These are phyloP conservation scores for Hippopotamus amphibius DNA, from an alignment of 2,113 vertebrate species.

Conservation along the genomic window DNA sequence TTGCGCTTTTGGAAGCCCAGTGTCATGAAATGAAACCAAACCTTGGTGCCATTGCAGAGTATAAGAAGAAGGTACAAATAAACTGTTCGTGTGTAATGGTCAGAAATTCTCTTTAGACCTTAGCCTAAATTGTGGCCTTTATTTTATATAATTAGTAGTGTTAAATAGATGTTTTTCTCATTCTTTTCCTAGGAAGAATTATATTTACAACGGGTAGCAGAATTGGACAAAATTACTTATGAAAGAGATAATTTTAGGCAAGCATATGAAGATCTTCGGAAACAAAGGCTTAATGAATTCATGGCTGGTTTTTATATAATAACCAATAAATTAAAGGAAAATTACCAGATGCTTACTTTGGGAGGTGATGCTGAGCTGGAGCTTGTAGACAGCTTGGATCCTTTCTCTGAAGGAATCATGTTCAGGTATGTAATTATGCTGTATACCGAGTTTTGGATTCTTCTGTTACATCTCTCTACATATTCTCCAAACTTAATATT, in stretches of 20 bases:
- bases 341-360: slow-evolving; percentile 99
- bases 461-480: neutral
- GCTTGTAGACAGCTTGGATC: slow-evolving; percentile 98
- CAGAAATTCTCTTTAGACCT: neutral
- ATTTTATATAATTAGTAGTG: slow-evolving; percentile 20
- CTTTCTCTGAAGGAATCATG: slow-evolving; percentile 98
- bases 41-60: slow-evolving; percentile 93
- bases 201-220: slow-evolving; percentile 94
- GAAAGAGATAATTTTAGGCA: slow-evolving; percentile 94
- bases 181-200: slow-evolving; percentile 92
- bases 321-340: slow-evolving; percentile 98
- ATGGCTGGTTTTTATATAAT: slow-evolving; percentile 98
- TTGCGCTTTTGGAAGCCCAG: slow-evolving; percentile 93
- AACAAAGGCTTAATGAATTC: slow-evolving; percentile 97
- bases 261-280: slow-evolving; percentile 94
- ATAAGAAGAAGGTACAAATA: slow-evolving; percentile 92
- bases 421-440: slow-evolving; percentile 92
- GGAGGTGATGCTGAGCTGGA: slow-evolving; percentile 98
- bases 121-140: slow-evolving; percentile 1
- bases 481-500: neutral
- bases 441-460: neutral
- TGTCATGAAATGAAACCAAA: slow-evolving; percentile 94
- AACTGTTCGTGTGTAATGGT: neutral
- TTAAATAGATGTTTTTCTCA: slow-evolving; percentile 48
- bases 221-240: slow-evolving; percentile 94